Conservation (phyloP, 2,113 vertebrate genomes). For the Phalacrocorax carbo region DNA sequence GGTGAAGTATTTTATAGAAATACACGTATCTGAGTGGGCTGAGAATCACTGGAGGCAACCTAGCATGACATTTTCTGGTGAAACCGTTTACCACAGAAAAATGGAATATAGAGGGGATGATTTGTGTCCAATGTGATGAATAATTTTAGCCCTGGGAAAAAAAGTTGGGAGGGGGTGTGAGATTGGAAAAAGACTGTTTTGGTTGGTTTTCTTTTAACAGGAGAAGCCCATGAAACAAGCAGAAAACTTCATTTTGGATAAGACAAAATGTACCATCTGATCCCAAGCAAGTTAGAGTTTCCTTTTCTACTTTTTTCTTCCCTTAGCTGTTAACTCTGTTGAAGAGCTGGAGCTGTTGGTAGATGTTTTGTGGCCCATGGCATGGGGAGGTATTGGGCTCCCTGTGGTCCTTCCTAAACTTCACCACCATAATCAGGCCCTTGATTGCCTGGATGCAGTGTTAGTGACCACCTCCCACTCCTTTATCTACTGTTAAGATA, state of each 20-base stretch:
- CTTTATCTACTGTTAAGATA: background rate
- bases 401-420: background rate
- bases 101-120: background rate
- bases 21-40: background rate
- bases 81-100: background rate
- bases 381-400: rapidly evolving
- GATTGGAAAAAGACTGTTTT: background rate
- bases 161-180: background rate
- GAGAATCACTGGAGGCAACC: background rate
- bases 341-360: background rate
- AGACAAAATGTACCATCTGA: background rate
- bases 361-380: background rate
- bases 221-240: background rate
- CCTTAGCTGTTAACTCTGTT: background rate
- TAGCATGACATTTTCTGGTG: background rate
- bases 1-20: background rate
- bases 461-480: background rate
- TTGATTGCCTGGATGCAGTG: background rate
- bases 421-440: background rate
- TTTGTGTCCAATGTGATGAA: background rate
- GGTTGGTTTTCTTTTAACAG: background rate
- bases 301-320: background rate
- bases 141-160: background rate
- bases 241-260: background rate
- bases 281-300: background rate